Base-by-base conservation (phyloP, 2,113 vertebrate genomes). In the Rhombomys opimus region DNA sequence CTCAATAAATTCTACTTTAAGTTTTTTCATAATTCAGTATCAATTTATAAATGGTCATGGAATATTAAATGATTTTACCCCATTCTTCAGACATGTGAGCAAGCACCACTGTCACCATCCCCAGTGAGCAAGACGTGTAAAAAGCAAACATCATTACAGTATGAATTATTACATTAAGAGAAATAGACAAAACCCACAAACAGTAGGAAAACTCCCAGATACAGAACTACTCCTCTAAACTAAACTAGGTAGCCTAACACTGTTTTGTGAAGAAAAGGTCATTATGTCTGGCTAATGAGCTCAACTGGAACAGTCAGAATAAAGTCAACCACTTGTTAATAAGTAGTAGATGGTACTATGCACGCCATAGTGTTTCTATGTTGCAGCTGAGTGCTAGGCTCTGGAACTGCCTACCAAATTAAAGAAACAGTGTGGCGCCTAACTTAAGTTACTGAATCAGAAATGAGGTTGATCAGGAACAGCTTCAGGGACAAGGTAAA, bases 281-380 rank as follows among this genome's bases (percentile, higher is more conserved):
- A 91, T 15, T 54, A 88, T n/a, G 63, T 41, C 63, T 87, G 90
- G 52, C 89, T 82, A 89, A 77, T 41, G n/a, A 91, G 52, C 46
- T 78, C 86, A 96, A 87, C 46, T 63, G 91, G 35, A 95, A 87
- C 90, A 93, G 38, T 67, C 13, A 73, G 18, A 94, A 87, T 86
- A 95, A 95, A 93, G 88, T 50, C 38, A 93, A 90, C 11, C 7
- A 93, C 94, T 86, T 87, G 27, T 96, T 96, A 91, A 77, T 86
- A 70, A 72, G 77, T 18, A 70, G 50, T 59, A 59, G 15, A 54
- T n/a, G n/a, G 20, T 57, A 65, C 5, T 35, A 90, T 27, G 10
- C 23, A 18, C 11, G 91, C 13, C 67, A 9, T 75, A 61, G 9
- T 94, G 7, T 95, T 84, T 89, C 61, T 63, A 73, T 59, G 67